Evolutionary conservation across 2,113 vertebrate species (phyloP), one percentile per base, ranked within the genome.

Genomic region (Aspidoscelis tigris): DNA sequence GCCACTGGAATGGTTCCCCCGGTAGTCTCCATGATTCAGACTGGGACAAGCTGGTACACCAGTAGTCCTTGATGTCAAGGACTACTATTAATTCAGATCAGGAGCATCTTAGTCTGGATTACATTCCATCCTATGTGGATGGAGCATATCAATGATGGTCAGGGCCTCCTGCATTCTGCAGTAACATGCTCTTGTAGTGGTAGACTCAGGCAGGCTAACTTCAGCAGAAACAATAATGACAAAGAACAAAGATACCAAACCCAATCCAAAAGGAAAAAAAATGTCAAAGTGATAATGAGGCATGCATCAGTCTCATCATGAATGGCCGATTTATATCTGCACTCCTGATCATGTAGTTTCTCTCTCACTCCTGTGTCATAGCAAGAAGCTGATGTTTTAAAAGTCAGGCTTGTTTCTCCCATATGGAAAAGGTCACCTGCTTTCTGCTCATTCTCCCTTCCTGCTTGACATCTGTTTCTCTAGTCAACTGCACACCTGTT

Each of bases 401-500:
- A 93, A 92, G 72, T 43, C 84, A 76, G 61, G 47, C 81, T 84
- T 84, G 74, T 72, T 81, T 90, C 88, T 92, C 1, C 0, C 80
- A 84, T 84, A 64, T 16, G 21, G 86, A 93, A 93, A 95, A 96
- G 91, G 93, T 94, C 94, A 88, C 81, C 76, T n/a, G 16, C 58
- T 85, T 94, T 78, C 41, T n/a, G 69, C 58, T 0, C 2, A 81
- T 68, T 81, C 88, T 90, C 66, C 77, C 87, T 88, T 73, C 88
- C 87, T 92, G 83, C 69, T 44, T 89, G 88, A 89, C 93, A 95
- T 91, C 88, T 93, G 89, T 88, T 91, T 92, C 88, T 89, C 84
- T 86, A 93, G 89, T 87, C 80, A 68, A 87, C 81, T 33, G 41
- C 93, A 89, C 90, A 94, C 91, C 91, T 95, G 94, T 84, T 94